A percentile compares a stretch with the other conserved stretches of the same genome.
Conservation (phyloP, 2,888 invertebrate genomes). For the Diarsia brunnea region DNA sequence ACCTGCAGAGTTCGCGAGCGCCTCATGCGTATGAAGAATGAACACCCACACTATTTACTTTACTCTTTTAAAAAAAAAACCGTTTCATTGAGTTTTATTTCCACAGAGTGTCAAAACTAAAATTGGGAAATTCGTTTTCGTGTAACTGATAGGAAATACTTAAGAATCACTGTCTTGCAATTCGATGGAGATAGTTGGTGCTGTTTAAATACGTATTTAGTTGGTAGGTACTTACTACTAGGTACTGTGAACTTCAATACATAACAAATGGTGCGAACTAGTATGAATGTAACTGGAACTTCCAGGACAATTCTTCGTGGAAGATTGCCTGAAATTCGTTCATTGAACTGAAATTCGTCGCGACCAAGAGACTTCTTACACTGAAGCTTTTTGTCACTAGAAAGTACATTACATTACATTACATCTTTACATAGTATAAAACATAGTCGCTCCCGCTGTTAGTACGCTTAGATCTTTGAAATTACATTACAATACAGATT, state of each 20-base stretch:
- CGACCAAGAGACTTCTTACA: too few species aligned
- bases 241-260: background rate
- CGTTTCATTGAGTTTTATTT: slow-evolving; percentile 5
- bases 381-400: background rate
- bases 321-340: slow-evolving; percentile 13
- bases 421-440: too few species aligned
- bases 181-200: background rate
- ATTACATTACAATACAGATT: too few species aligned
- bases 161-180: background rate
- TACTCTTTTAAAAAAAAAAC: slow-evolving; percentile 2
- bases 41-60: slow-evolving; percentile 29
- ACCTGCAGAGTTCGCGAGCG: slow-evolving; percentile 56
- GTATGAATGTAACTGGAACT: background rate
- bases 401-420: background rate
- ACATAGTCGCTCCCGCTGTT: too few species aligned
- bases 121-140: background rate
- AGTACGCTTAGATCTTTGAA: too few species aligned
- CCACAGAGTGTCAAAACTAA: slow-evolving; percentile 1
- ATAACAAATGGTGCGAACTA: background rate
- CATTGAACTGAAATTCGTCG: too few species aligned
- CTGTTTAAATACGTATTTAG: background rate
- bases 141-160: background rate
- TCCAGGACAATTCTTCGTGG: background rate
- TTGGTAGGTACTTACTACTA: background rate
- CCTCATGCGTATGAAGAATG: slow-evolving; percentile 40